Evolutionary conservation across 30 jellyfish, hydroid and myxozoan species (phyloP), one percentile per base, ranked within the genome.

Genomic region (Cassiopea andromeda): DNA sequence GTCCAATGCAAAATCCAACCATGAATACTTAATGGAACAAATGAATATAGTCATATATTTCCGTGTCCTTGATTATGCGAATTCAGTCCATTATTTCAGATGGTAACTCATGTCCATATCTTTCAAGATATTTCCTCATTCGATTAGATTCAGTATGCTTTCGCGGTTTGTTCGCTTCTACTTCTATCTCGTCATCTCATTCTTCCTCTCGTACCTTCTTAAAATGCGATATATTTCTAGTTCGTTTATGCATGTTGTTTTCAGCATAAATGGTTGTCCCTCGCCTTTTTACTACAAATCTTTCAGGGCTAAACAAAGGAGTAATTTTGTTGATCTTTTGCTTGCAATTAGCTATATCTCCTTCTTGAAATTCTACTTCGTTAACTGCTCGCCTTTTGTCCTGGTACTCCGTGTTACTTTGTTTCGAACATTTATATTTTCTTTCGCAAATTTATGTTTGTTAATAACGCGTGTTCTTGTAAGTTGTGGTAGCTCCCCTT

Each of bases 401-500:
- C 64, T 54, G 64, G 64, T 54, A 54, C 7, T 54, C 64, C 64
- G 0, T 54, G 64, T 54, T 54, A 54, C 64, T 54, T 54, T 54
- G 64, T 54, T 54, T 54, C 64, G 64, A 3, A 10, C 12, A 54
- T 54, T 10, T 54, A 54, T 54, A 54, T 54, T 54, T 54, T 54
- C 64, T 54, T 54, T 54, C 64, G 64, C 64, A 10, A 54, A 54
- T 54, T 54, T 54, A 54, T 54, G 64, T 6, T 54, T 54, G 64
- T 54, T 54, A 10, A 54, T 54, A 54, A 54, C 64, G 64, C 17
- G 64, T 54, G 64, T 54, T 6, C 12, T 10, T 0, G 12, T n/a
- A 10, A 67, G 44, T 14, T 73, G 74, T 8, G 87, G 91, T 3
- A 70, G 85, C 18, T 87, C 69, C 3, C 87, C 78, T 44, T 68